Conservation (phyloP, 1,140 invertebrate genomes). For the Fopius arisanus region DNA sequence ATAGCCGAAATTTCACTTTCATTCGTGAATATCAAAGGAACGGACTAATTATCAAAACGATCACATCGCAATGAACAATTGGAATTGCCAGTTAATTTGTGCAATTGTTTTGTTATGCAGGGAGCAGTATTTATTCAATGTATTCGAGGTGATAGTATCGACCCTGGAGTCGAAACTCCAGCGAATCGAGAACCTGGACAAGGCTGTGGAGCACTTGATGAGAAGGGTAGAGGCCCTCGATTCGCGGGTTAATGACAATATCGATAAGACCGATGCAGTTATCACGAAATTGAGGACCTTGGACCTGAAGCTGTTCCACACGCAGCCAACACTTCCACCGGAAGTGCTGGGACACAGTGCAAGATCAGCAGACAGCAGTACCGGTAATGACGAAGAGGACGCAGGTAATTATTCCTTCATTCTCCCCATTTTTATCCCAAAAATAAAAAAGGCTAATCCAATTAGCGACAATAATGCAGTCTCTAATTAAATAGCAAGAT, state of each 20-base stretch:
- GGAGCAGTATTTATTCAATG: slow-evolving; percentile 86
- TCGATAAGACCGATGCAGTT: slow-evolving; percentile 83
- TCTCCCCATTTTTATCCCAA: not conserved
- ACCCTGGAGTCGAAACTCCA: slow-evolving; percentile 87
- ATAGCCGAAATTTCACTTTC: slow-evolving; percentile 27
- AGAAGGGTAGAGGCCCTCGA: slow-evolving; percentile 81
- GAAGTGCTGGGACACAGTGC: slow-evolving; percentile 44
- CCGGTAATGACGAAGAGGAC: slow-evolving; percentile 43
- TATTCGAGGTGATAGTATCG: slow-evolving; percentile 87
- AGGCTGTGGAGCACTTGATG: slow-evolving; percentile 85
- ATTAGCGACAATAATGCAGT: not conserved
- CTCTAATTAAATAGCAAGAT: not conserved
- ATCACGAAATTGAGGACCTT: slow-evolving; percentile 77
- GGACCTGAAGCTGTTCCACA: slow-evolving; percentile 76
- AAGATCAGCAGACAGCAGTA: slow-evolving; percentile 41
- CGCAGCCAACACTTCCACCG: slow-evolving; percentile 49
- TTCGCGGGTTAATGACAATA: slow-evolving; percentile 80
- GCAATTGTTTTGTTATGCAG: slow-evolving; percentile 67
- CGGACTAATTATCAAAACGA: not conserved
- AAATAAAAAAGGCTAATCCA: not conserved
- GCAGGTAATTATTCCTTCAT: slow-evolving; percentile 34
- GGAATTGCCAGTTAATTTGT: not conserved
- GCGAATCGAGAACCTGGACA: slow-evolving; percentile 85
- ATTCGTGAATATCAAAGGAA: not conserved
- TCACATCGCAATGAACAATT: not conserved